Base-by-base conservation (phyloP, 2,113 vertebrate genomes). In the Neodon shergylaensis region DNA sequence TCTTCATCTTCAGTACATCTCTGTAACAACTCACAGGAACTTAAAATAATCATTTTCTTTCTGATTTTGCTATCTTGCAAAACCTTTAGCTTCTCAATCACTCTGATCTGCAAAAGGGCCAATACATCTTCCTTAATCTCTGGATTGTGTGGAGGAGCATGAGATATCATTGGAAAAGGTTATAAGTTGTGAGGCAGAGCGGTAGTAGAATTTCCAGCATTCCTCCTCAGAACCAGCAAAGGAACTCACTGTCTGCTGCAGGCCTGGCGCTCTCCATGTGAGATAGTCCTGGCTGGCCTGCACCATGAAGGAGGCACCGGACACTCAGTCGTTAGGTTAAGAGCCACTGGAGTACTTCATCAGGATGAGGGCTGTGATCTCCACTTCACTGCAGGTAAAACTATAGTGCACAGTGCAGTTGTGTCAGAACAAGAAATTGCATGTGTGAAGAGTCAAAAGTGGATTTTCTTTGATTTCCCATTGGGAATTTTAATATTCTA, bases 401-500 rank as follows among this genome's bases (percentile, higher is more conserved):
- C n/a, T 82, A 11, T 12, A n/a, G 19, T 13, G 2, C 31, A 22
- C 11, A 12, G 19, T 22, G 12, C 6, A 16, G 0, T 70, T 88
- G 76, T 49, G 3, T 58, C 72, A 19, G 36, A 54, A 72, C 3
- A 52, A 54, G n/a, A 5, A 44, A 10, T 21, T 58, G 1, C 47
- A 76, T 39, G 77, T n/a, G 42, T 84, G 42, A 88, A 52, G 86
- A 83, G 16, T 54, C 13, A n/a, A 10, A 39, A 36, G 74, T 90
- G 12, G 79, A 61, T 49, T 89, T 86, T 91, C 66, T 33, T 0
- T 8, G 19, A 16, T 78, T 47, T 91, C 90, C 26, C 3, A 26
- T 78, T 87, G 70, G 17, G 3, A 95, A 88, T 90, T 95, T 77
- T 90, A 92, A 54, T 74, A 94, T 76, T 61, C 66, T 36, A 65